Base-by-base conservation (phyloP, 92 coral and sea anemone genomes). In the Zoanthus gigantus region DNA sequence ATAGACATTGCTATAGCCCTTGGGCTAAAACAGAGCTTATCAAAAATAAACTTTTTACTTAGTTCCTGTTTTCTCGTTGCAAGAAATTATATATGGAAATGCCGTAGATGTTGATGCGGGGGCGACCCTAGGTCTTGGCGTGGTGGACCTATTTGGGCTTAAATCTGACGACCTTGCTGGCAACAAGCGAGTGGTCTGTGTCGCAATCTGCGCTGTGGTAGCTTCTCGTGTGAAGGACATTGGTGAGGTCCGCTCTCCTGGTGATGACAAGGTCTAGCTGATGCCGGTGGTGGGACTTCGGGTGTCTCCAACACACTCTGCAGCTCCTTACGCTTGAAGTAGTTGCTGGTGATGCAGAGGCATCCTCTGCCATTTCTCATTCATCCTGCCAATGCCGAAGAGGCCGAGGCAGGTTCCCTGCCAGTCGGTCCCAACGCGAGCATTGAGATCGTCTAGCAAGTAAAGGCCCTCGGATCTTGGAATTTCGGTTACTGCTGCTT, bases 391-490 rank as follows among this genome's bases (percentile, higher is more conserved):
- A 4, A 52, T 1, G 72, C 23, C 23, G 23, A 23, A 23, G 23
- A 23, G 23, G 23, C 23, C 23, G 23, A 23, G 23, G 23, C 23
- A 23, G 23, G 23, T 23, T 23, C 23, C 79, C 23, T 23, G 23
- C 23, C 81, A 67, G 56, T 42, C 75, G 54, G 60, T 67, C 50
- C 37, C 76, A 23, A 23, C 87, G 30, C 63, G 54, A 42, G 15
- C 78, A 4, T 83, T 83, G 87, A 69, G 42, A 67, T 83, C 76
- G 10, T 72, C 71, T 31, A 71, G 48, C 47, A 71, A 71, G 23
- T 71, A 71, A 31, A 34, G 14, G 76, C 76, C 46, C 23, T 71
- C 76, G 28, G 76, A 71, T n/a, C 48, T 67, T 79, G 52, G 68
- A 63, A 79, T 54, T 48, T 17, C 16, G 53, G 58, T 42, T 61